These are phyloP conservation scores for Chaetodon auriga DNA, from an alignment of 2,113 vertebrate species.

Conservation along the genomic window DNA sequence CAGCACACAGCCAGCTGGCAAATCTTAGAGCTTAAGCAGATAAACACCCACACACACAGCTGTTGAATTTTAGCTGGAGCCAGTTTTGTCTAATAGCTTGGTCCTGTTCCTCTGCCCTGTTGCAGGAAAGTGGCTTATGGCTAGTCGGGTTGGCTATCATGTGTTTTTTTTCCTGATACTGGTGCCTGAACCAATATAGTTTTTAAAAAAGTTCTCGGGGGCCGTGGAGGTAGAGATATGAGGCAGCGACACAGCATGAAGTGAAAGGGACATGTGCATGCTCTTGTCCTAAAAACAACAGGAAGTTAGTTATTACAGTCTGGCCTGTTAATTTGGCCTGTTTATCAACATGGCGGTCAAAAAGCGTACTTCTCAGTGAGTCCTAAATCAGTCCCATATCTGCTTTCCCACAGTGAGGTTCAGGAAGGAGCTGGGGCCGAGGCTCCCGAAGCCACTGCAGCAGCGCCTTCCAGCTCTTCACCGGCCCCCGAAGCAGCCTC, in stretches of 20 bases:
- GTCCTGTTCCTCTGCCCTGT: slow-evolving; percentile 17
- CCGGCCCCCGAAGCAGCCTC: slow-evolving; percentile 52
- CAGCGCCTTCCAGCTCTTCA: slow-evolving; percentile 59
- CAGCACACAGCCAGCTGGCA: slow-evolving; percentile 54
- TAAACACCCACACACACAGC: slow-evolving; percentile 56
- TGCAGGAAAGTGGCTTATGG: slow-evolving; percentile 38
- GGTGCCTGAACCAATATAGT: too few relatives aligned
- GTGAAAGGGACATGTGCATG: too few relatives aligned
- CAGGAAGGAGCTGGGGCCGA: slow-evolving; percentile 74
- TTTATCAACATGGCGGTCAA: too few relatives aligned
- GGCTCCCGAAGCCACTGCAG: slow-evolving; percentile 21
- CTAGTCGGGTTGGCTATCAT: slow-evolving; percentile 5
- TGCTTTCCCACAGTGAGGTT: slow-evolving; percentile 80
- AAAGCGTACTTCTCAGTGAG: too few relatives aligned
- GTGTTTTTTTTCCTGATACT: too few relatives aligned
- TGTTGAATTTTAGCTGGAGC: slow-evolving; percentile 40
- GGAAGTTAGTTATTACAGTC: too few relatives aligned
- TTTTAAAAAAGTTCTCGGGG: too few relatives aligned
- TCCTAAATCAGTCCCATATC: not conserved
- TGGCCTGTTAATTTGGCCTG: too few relatives aligned
- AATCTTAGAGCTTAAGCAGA: slow-evolving; percentile 55
- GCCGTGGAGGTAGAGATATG: too few relatives aligned
- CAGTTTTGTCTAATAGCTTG: slow-evolving; percentile 33
- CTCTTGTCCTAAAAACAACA: too few relatives aligned
- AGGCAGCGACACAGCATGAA: too few relatives aligned